Evolutionary conservation across 2,113 vertebrate species (phyloP).

Genomic region (Myrmophylax atrothorax): DNA sequence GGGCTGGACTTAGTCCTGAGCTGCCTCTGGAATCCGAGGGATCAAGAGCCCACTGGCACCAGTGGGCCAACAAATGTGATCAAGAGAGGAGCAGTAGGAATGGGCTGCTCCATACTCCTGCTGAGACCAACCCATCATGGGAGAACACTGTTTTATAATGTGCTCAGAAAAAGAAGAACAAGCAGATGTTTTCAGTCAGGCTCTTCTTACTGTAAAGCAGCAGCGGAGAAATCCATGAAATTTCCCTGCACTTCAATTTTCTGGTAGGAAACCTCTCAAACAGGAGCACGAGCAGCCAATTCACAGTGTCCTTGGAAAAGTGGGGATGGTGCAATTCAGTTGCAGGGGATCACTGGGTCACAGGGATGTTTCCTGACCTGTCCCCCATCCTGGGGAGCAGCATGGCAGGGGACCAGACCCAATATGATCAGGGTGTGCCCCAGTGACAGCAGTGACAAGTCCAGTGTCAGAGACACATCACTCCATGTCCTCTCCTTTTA

Average conservation of each 20-base stretch:
- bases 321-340: fast-evolving
- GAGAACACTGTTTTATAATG: not conserved
- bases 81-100: not conserved
- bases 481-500: fast-evolving
- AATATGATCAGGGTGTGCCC: fast-evolving
- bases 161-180: not conserved
- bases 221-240: not conserved
- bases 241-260: not conserved
- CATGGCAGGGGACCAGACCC: fast-evolving
- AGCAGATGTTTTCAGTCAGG: not conserved
- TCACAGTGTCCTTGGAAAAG: fast-evolving
- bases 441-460: fast-evolving
- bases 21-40: fast-evolving
- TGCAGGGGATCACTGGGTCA: not conserved
- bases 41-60: not conserved
- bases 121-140: not conserved
- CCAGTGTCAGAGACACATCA: not conserved
- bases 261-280: not conserved
- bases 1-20: not conserved
- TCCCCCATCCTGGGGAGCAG: not conserved
- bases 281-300: not conserved
- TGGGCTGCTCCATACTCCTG: not conserved
- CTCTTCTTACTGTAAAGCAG: not conserved
- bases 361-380: not conserved
- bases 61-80: fast-evolving